phyloP scores from a whole-genome alignment of 2,888 invertebrate species.

The Arenicola marina region DNA sequence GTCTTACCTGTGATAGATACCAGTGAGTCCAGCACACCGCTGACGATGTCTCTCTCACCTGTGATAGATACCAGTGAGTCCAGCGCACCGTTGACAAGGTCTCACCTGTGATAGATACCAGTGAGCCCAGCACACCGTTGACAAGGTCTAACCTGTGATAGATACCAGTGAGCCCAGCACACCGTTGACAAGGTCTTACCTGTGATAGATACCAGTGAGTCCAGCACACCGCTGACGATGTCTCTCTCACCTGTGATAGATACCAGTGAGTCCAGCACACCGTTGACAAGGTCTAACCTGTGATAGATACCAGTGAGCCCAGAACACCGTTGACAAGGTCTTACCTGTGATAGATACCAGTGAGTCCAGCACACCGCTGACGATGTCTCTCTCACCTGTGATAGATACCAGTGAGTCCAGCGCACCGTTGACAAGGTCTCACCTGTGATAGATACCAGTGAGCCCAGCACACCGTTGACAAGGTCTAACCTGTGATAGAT shows the following conservation, averaged over 20 bases:
- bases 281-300: not conserved
- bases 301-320: not conserved
- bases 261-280: not conserved
- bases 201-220: not conserved
- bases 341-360: conserved; percentile 70
- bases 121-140: conserved; percentile 83
- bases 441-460: conserved; percentile 72
- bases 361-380: conserved; percentile 85
- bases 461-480: conserved; percentile 85
- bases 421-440: conserved; percentile 77
- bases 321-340: not conserved
- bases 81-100: not conserved
- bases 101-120: conserved; percentile 69
- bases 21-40: not conserved
- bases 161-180: not conserved
- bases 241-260: not conserved
- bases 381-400: conserved; percentile 63
- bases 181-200: not conserved
- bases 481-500: conserved; percentile 51
- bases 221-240: not conserved
- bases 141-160: conserved; percentile 65
- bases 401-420: conserved; percentile 81
- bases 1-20: not conserved
- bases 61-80: not conserved
- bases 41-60: not conserved